Conservation (phyloP, 2,888 invertebrate species). For the Drosophila testacea region DNA sequence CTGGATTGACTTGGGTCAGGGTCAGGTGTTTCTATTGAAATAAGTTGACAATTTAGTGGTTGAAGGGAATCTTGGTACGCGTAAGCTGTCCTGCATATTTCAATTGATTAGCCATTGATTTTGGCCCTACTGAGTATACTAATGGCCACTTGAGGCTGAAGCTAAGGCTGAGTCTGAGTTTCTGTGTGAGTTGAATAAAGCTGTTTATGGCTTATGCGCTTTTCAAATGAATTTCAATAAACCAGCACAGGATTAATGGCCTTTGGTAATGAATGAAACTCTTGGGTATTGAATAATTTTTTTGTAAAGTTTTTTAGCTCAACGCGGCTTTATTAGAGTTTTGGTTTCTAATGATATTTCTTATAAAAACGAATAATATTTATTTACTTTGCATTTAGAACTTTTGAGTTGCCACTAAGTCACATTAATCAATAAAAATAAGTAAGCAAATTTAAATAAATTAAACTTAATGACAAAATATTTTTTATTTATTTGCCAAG, state of each 20-base stretch:
- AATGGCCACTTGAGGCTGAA: constrained; percentile 28
- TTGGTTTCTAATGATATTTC: background rate
- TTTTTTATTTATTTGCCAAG: background rate
- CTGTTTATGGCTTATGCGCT: constrained; percentile 9
- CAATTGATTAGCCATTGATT: constrained; percentile 57
- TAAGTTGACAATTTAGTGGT: constrained; percentile 54
- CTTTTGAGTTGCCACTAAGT: background rate
- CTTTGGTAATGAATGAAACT: constrained; percentile 8
- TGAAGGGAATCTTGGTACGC: constrained; percentile 31
- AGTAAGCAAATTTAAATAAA: background rate
- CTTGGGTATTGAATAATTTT: background rate
- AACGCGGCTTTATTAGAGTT: background rate
- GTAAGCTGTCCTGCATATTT: constrained; percentile 44
- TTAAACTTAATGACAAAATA: background rate
- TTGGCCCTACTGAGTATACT: constrained; percentile 7
- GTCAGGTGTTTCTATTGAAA: constrained; percentile 53
- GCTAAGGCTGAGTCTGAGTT: background rate
- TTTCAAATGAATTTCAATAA: constrained; percentile 19
- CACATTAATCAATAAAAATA: background rate
- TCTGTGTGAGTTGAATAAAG: constrained; percentile 19
- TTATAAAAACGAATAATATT: no score
- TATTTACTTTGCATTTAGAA: background rate
- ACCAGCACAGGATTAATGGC: constrained; percentile 9
- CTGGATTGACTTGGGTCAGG: constrained; percentile 6
- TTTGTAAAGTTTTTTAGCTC: background rate